Conservation (phyloP, 2,113 vertebrate genomes). For the Buteo buteo region DNA sequence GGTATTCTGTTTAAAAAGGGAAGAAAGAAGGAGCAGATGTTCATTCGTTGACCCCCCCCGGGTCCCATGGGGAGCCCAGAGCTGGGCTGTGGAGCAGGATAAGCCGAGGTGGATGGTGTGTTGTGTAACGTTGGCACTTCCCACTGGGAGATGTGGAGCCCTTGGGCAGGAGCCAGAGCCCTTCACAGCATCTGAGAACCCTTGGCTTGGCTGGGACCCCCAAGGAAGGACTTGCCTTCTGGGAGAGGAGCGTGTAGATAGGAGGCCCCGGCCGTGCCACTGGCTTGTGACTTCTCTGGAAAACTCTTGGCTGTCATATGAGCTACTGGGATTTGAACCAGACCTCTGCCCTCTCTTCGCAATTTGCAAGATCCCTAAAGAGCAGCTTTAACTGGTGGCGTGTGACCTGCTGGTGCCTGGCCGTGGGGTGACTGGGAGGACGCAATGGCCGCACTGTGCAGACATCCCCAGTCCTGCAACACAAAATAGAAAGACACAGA, state of each 20-base stretch:
- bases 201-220: too few species aligned
- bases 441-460: fast-evolving
- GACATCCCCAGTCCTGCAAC: background rate
- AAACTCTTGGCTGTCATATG: background rate
- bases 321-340: background rate
- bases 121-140: background rate
- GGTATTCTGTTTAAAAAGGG: background rate
- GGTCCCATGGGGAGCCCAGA: background rate
- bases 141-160: background rate
- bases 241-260: background rate
- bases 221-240: fast-evolving
- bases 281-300: background rate
- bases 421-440: background rate
- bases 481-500: background rate
- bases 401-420: background rate
- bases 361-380: background rate
- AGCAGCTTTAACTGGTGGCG: background rate
- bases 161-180: background rate
- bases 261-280: fast-evolving
- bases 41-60: background rate
- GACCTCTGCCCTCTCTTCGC: background rate
- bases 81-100: fast-evolving
- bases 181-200: background rate
- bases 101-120: fast-evolving
- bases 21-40: background rate